Conservation (phyloP, 2,113 vertebrate genomes). For the Cacatua alba region DNA sequence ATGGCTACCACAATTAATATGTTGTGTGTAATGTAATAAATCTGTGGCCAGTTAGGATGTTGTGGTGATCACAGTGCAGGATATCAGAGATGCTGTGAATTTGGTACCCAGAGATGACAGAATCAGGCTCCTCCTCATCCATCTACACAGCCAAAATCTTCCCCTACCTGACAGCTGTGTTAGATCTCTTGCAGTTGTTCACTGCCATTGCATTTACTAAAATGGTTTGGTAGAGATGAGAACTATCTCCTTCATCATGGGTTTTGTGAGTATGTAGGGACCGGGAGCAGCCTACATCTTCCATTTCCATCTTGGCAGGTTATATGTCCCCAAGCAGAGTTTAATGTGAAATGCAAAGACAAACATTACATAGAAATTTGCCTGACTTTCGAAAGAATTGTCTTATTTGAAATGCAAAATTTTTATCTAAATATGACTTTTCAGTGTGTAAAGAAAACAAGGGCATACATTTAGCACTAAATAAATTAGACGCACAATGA, state of each 20-base stretch:
- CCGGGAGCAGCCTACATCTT: slow-evolving; percentile 6
- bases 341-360: background rate
- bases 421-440: slow-evolving; percentile 33
- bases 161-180: background rate
- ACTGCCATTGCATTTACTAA: background rate
- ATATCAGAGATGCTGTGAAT: background rate
- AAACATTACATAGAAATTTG: background rate
- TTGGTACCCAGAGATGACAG: background rate
- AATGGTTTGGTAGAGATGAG: background rate
- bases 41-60: background rate
- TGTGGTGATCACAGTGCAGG: background rate
- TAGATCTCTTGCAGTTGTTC: background rate
- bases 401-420: background rate
- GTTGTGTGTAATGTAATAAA: background rate
- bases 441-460: background rate
- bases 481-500: slow-evolving; percentile 30
- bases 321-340: background rate
- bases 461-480: background rate
- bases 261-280: background rate
- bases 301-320: slow-evolving; percentile 24
- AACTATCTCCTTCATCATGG: background rate
- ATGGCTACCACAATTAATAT: background rate
- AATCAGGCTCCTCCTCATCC: background rate
- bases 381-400: background rate
- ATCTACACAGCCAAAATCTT: background rate